Evolutionary conservation across 2,888 invertebrate genomes (phyloP), one percentile per base, ranked within the genome.

Genomic region (Plusia festucae): DNA sequence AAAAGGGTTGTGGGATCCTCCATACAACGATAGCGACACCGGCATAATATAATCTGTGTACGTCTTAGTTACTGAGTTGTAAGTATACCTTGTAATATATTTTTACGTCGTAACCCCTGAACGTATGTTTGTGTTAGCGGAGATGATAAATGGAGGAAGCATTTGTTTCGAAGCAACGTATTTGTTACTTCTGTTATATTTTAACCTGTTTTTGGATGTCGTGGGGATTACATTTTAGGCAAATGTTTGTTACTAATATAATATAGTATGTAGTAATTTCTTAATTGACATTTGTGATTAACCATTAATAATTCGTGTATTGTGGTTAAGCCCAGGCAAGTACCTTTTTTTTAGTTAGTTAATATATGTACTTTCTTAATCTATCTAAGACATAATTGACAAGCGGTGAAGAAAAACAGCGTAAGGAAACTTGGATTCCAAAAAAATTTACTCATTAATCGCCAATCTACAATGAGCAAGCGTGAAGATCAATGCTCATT

Each of bases 81-180:
- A 63, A 78, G 60, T 77, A 79, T 67, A 73, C 62, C 64, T 40
- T 53, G 65, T 53, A 34, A 78, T 71, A 78, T 70, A 80, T 78
- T 64, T 73, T 78, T 70, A 65, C 64, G 68, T 68, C 68, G 52
- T 49, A 32, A 30, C 2, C 60, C 20, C 16, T 13, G 73, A 58
- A 49, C 74, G 60, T 55, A 70, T 78, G 68, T 80, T 79, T 77
- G 70, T 77, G 70, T 68, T 68, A 64, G 18, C 58, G 62, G 55
- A 24, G 34, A 32, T 77, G 59, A 77, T 49, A 54, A 62, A 77
- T 70, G 67, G 61, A 40, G 66, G 46, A 27, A 52, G 30, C 58
- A 34, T 64, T 61, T 51, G 51, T 66, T 68, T 65, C 52, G 53
- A 44, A 53, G n/a, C 15, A 40, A 9, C 24, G n/a, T 13, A 40